phyloP scores from a whole-genome alignment of 2,797 vertebrate species.

The Botia kubotai region DNA sequence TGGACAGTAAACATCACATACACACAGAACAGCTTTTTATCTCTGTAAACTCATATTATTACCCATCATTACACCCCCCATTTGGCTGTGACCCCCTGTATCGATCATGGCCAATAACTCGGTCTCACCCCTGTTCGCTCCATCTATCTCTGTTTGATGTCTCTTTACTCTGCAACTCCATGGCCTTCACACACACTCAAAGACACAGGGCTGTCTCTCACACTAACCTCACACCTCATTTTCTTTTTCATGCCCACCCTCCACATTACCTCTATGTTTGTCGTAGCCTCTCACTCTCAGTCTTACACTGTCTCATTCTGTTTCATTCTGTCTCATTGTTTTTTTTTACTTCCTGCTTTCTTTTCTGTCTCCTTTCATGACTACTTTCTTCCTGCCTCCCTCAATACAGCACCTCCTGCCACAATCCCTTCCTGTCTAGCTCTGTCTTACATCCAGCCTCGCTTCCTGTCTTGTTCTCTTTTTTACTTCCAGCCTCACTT shows the following conservation, averaged over 20 bases:
- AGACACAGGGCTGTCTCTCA: constrained; percentile 15
- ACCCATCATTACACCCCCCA: constrained; percentile 82
- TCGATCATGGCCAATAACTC: constrained; percentile 80
- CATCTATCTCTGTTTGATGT: constrained; percentile 69
- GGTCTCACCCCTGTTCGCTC: constrained; percentile 72
- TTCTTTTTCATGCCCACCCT: constrained; percentile 50
- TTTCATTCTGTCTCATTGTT: constrained; percentile 65
- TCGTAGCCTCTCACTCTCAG: constrained; percentile 58
- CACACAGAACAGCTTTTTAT: constrained; percentile 12
- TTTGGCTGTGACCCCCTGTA: constrained; percentile 79
- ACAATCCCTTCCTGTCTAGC: background rate
- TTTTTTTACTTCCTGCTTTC: constrained; percentile 65
- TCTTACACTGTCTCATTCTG: constrained; percentile 56
- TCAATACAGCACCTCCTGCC: background rate
- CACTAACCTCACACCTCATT: constrained; percentile 37
- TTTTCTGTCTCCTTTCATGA: constrained; percentile 53
- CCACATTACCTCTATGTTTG: constrained; percentile 65
- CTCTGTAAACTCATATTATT: constrained; percentile 76
- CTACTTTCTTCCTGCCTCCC: background rate
- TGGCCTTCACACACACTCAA: constrained; percentile 34
- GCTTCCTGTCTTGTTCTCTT: constrained; percentile 62
- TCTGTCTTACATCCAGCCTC: background rate
- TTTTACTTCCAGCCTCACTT: constrained; percentile 56
- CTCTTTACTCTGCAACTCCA: background rate
- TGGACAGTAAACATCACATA: constrained; percentile 57